A percentile compares a stretch with the other conserved stretches of the same genome.
Evolutionary conservation across 2,797 vertebrate species (phyloP).

Genomic region (Brachyalestes nurse): DNA sequence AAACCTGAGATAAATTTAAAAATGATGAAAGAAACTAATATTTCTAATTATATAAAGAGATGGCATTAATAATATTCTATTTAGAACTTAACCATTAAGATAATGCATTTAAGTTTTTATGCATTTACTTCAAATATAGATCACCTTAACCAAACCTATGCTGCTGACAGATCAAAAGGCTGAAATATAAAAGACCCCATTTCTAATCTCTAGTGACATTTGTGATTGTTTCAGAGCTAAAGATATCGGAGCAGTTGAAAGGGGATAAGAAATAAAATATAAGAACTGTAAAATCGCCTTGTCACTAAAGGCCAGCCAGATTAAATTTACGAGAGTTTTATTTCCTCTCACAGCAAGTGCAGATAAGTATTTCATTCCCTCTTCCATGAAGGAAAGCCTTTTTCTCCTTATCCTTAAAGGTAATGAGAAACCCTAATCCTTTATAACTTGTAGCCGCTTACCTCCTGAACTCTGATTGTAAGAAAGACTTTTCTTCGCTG

Average conservation of each 20-base stretch:
- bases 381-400: neutral
- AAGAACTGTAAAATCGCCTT: neutral
- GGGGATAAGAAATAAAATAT: neutral
- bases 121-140: neutral
- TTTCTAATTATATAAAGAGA: no score
- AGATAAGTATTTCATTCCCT: neutral
- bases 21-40: no score
- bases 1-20: no score
- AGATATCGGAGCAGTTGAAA: neutral
- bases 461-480: slow-evolving; percentile 6
- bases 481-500: neutral
- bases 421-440: slow-evolving; percentile 24
- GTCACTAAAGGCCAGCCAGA: neutral
- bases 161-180: neutral
- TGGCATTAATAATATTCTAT: no score
- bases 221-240: neutral
- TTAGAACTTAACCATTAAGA: neutral
- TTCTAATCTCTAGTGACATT: neutral
- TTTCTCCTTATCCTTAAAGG: slow-evolving; percentile 12
- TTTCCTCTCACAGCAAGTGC: slow-evolving; percentile 9
- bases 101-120: neutral
- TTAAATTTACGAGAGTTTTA: neutral
- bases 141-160: neutral
- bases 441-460: neutral
- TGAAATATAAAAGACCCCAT: no score